These are phyloP conservation scores for Ennomos quercinarius DNA, from an alignment of 2,888 invertebrate genomes.

Conservation along the genomic window DNA sequence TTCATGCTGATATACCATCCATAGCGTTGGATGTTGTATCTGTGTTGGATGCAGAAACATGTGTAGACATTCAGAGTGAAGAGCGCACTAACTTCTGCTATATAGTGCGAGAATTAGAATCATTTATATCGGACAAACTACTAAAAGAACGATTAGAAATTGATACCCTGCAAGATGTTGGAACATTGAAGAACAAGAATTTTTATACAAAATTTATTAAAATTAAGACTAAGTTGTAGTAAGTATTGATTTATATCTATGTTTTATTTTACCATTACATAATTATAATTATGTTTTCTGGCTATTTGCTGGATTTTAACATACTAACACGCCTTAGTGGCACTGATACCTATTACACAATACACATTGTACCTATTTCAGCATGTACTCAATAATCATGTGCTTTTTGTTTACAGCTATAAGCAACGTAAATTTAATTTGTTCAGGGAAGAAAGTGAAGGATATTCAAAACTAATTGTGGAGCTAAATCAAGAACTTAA, in stretches of 20 bases:
- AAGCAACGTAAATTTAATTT: conserved; percentile 99
- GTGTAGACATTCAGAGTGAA: conserved; percentile 88
- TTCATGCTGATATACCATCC: conserved; percentile 93
- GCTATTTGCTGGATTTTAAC: too few relatives aligned
- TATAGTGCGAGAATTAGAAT: conserved; percentile 92
- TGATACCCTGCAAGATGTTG: conserved; percentile 96
- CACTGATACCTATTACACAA: too few relatives aligned
- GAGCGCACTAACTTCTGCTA: conserved; percentile 91
- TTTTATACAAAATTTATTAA: conserved; percentile 98
- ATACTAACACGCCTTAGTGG: too few relatives aligned
- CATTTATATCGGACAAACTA: conserved; percentile 93
- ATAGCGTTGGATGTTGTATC: conserved; percentile 94
- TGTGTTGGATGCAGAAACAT: conserved; percentile 93
- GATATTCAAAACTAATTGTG: conserved; percentile 97
- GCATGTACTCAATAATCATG: neutral
- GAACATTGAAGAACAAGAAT: conserved; percentile 94
- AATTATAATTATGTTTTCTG: too few relatives aligned
- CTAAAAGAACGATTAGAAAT: conserved; percentile 97
- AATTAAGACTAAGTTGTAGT: conserved; percentile 99
- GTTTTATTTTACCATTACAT: conserved; percentile 1
- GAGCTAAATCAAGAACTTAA: conserved; percentile 95
- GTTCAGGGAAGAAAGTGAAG: conserved; percentile 99
- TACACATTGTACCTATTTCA: too few relatives aligned
- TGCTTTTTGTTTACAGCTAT: conserved; percentile 89
- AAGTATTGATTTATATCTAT: conserved; percentile 80